These are phyloP conservation scores for Stomatorhinus ivindoensis DNA, from an alignment of 2,113 vertebrate species.

Conservation along the genomic window DNA sequence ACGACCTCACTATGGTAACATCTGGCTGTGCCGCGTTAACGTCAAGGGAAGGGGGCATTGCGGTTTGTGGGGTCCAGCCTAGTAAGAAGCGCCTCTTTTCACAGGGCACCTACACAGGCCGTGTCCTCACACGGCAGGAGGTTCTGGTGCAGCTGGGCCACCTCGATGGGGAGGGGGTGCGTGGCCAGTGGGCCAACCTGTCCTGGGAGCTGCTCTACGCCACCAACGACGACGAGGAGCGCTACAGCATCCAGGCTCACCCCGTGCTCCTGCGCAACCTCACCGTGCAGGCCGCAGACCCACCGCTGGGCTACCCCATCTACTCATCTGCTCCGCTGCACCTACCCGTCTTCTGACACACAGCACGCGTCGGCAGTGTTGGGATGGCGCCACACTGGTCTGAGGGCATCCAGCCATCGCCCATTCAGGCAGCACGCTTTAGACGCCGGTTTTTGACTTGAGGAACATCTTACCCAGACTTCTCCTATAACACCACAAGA, in stretches of 20 bases:
- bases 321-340: conserved; percentile 83
- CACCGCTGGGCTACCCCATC: conserved; percentile 88
- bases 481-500: conserved; percentile 8
- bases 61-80: not conserved
- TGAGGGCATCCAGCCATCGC: not conserved
- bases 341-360: conserved; percentile 69
- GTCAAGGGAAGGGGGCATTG: not conserved
- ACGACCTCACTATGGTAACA: conserved; percentile 86
- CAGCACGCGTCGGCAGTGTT: not conserved
- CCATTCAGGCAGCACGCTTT: not conserved
- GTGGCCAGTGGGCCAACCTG: conserved; percentile 97
- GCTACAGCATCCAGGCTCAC: conserved; percentile 95
- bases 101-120: conserved; percentile 85
- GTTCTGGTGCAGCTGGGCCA: conserved; percentile 78
- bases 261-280: conserved; percentile 85
- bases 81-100: conserved; percentile 10
- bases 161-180: conserved; percentile 79
- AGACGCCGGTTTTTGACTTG: not conserved
- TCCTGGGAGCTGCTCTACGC: conserved; percentile 96
- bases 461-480: not conserved
- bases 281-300: conserved; percentile 88
- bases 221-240: conserved; percentile 93
- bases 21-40: too few species aligned
- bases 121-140: conserved; percentile 88
- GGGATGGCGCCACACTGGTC: not conserved